Percentiles rank a stretch among this genome's conserved stretches.
phyloP scores from a whole-genome alignment of 1,140 invertebrate species.

The Papilio polyxenes region DNA sequence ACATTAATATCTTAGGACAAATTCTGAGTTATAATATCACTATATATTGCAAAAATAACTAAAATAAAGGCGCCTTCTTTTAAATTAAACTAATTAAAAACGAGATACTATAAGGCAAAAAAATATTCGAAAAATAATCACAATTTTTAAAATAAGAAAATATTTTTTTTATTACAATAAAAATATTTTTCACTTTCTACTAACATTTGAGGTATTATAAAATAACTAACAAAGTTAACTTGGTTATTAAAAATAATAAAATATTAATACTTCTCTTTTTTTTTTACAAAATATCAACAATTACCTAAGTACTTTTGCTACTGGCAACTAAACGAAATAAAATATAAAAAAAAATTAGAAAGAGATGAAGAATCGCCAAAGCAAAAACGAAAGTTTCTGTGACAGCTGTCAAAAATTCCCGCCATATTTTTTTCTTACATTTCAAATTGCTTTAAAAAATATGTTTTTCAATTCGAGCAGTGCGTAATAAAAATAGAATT shows the following conservation, averaged over 20 bases:
- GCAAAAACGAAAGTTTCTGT: not conserved
- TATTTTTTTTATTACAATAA: not conserved
- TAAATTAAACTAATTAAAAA: not conserved
- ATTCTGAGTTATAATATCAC: not conserved
- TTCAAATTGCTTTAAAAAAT: not conserved
- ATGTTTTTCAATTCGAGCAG: not conserved
- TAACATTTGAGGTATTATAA: not conserved
- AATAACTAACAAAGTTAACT: not conserved
- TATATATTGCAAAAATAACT: not conserved
- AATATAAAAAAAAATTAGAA: not conserved
- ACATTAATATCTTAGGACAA: too few relatives aligned
- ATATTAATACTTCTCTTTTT: conserved; percentile 1
- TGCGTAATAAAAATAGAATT: not conserved
- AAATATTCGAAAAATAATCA: conserved; percentile 26
- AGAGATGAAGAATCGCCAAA: not conserved
- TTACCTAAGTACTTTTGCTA: conserved; percentile 17
- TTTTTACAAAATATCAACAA: not conserved
- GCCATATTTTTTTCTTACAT: not conserved
- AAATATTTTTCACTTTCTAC: not conserved
- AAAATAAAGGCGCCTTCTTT: not conserved
- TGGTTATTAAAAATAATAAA: not conserved
- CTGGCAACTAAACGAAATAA: not conserved
- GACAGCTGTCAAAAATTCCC: not conserved
- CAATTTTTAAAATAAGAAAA: not conserved
- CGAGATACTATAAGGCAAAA: not conserved